A percentile compares a stretch with the other conserved stretches of the same genome.
phyloP scores from a whole-genome alignment of 2,888 invertebrate genomes.

The Autographa pulchrina region DNA sequence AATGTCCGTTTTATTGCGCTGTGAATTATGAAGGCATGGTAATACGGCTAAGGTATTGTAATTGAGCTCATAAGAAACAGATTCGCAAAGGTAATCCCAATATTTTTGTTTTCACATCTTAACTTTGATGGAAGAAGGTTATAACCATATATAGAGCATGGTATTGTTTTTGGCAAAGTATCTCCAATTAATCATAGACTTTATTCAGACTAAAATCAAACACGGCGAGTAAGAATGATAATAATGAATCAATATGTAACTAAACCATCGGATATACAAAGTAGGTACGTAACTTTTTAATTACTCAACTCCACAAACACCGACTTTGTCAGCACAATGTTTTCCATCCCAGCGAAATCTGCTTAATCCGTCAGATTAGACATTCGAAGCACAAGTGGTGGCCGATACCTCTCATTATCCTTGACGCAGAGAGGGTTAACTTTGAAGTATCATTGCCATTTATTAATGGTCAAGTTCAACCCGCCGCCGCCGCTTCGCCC shows the following conservation, averaged over 20 bases:
- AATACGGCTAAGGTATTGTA: constrained; percentile 28
- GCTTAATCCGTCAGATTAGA: constrained; percentile 57
- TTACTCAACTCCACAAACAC: neutral
- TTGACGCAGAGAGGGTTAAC: constrained; percentile 80
- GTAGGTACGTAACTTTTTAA: neutral
- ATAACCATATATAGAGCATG: too few species aligned
- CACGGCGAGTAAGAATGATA: too few species aligned
- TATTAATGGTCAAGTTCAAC: constrained; percentile 87
- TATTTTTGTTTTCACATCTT: neutral
- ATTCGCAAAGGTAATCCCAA: neutral
- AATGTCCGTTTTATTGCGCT: constrained; percentile 81
- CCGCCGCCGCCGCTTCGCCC: constrained; percentile 66
- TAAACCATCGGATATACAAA: too few species aligned
- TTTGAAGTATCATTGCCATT: constrained; percentile 89
- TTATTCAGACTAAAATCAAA: too few species aligned
- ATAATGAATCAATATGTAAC: too few species aligned
- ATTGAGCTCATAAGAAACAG: constrained; percentile 23
- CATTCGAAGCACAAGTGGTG: constrained; percentile 64
- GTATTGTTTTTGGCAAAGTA: neutral
- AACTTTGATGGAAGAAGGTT: neutral
- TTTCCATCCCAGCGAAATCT: constrained; percentile 35
- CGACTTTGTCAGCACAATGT: constrained; percentile 32
- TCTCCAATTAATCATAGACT: too few species aligned
- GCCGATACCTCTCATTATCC: constrained; percentile 81
- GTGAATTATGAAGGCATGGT: constrained; percentile 72